phyloP scores from a whole-genome alignment of 1,140 invertebrate genomes.

The Chlorops oryzae region DNA sequence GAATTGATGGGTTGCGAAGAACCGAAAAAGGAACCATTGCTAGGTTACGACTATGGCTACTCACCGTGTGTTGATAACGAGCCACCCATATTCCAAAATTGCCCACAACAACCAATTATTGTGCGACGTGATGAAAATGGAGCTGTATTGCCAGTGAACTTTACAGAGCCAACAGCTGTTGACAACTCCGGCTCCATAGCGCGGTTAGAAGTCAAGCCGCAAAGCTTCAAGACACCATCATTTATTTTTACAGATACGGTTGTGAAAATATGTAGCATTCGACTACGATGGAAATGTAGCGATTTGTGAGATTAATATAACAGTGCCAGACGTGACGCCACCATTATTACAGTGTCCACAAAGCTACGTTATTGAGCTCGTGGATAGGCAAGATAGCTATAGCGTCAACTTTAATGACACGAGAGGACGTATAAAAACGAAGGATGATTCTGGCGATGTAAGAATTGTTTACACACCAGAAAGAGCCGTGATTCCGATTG shows the following conservation, averaged over 20 bases:
- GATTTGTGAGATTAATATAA: conserved; percentile 93
- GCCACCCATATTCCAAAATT: conserved; percentile 93
- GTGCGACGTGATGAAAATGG: conserved; percentile 82
- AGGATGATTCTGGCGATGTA: conserved; percentile 85
- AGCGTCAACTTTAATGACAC: conserved; percentile 91
- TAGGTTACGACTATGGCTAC: conserved; percentile 91
- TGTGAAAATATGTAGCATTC: conserved; percentile 90
- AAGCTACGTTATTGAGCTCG: conserved; percentile 89
- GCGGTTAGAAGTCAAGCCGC: conserved; percentile 82
- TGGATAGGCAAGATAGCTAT: conserved; percentile 84
- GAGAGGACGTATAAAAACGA: conserved; percentile 73
- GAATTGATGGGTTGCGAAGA: conserved; percentile 94
- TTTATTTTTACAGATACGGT: conserved; percentile 86
- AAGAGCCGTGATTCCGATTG: conserved; percentile 77
- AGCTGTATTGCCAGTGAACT: conserved; percentile 81
- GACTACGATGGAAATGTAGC: conserved; percentile 96
- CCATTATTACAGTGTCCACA: conserved; percentile 91
- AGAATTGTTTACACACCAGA: conserved; percentile 77
- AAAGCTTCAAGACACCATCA: conserved; percentile 83
- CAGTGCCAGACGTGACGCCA: conserved; percentile 87
- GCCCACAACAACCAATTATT: conserved; percentile 84
- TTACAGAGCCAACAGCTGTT: conserved; percentile 83
- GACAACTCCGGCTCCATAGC: conserved; percentile 94
- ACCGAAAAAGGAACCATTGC: conserved; percentile 65
- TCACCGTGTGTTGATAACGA: conserved; percentile 94